These are phyloP conservation scores for Atherinomorus stipes DNA, from an alignment of 2,113 vertebrate species.

Conservation along the genomic window DNA sequence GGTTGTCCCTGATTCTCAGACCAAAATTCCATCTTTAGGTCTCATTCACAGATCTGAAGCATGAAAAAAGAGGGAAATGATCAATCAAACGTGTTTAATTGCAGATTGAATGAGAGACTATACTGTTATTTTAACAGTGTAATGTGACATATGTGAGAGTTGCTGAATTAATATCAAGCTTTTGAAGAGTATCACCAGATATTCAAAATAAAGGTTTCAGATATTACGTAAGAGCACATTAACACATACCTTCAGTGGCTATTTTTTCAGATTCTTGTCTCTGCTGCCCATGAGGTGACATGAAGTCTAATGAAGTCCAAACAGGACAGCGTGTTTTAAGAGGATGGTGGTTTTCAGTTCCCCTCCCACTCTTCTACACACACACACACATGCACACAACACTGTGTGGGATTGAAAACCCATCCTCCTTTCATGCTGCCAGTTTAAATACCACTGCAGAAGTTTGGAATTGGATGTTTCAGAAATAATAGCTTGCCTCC, in stretches of 20 bases:
- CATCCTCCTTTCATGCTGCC: slow-evolving; percentile 42
- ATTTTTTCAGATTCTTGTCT: slow-evolving; percentile 31
- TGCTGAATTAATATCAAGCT: not conserved
- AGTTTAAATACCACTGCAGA: slow-evolving; percentile 41
- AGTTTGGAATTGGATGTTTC: slow-evolving; percentile 49
- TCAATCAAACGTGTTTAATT: not conserved
- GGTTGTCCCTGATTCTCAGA: slow-evolving; percentile 63
- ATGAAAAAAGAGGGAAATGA: not conserved
- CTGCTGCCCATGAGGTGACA: slow-evolving; percentile 35
- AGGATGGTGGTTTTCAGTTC: slow-evolving; percentile 52
- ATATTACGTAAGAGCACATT: not conserved
- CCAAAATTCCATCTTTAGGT: slow-evolving; percentile 76
- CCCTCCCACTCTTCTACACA: slow-evolving; percentile 52
- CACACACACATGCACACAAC: slow-evolving; percentile 30
- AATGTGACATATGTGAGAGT: not conserved
- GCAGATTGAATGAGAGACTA: not conserved
- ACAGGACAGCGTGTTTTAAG: slow-evolving; percentile 70
- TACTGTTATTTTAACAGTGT: not conserved
- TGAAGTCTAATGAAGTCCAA: slow-evolving; percentile 59
- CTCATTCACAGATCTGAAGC: slow-evolving; percentile 42
- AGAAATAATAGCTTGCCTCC: not conserved
- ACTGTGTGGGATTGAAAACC: slow-evolving; percentile 16
- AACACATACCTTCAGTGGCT: slow-evolving; percentile 52
- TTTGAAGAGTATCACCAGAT: too few species aligned
- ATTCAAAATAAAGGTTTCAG: not conserved